Evolutionary conservation across 2,888 invertebrate species (phyloP).

Genomic region (Oxyteleia sp.): DNA sequence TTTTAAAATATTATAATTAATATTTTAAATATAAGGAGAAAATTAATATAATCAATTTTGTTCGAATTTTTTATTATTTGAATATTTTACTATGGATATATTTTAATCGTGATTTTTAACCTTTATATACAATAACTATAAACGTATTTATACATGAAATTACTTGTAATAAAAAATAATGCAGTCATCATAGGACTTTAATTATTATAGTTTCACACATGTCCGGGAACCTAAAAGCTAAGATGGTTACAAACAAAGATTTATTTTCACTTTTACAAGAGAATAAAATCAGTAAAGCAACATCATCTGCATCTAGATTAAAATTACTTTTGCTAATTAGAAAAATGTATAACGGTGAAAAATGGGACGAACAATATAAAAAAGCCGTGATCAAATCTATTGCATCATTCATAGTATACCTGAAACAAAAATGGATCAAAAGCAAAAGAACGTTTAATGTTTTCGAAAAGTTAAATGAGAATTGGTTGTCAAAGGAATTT

Average conservation of each 20-base stretch:
- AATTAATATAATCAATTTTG: too few species aligned
- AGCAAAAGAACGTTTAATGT: not conserved
- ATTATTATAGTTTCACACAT: too few species aligned
- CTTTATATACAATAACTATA: too few species aligned
- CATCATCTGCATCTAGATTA: not conserved
- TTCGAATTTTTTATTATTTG: too few species aligned
- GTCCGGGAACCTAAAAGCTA: constrained; percentile 21
- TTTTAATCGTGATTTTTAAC: too few species aligned
- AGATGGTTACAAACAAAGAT: constrained; percentile 7
- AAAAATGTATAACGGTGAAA: not conserved
- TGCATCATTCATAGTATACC: constrained; percentile 1
- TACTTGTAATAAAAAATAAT: too few species aligned
- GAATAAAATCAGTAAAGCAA: constrained; percentile 5
- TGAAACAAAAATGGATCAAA: constrained; percentile 20
- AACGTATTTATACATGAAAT: too few species aligned
- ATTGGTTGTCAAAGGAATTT: constrained; percentile 11
- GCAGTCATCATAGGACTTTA: too few species aligned
- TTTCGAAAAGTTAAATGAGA: constrained; percentile 3
- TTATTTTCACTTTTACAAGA: constrained; percentile 14
- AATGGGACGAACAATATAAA: constrained; percentile 9
- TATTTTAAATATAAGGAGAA: too few species aligned
- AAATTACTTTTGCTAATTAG: not conserved
- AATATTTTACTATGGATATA: too few species aligned
- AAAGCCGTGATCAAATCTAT: constrained; percentile 1
- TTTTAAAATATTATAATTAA: too few species aligned